phyloP scores from a whole-genome alignment of 2,888 invertebrate species.

The Sesia bembeciformis region DNA sequence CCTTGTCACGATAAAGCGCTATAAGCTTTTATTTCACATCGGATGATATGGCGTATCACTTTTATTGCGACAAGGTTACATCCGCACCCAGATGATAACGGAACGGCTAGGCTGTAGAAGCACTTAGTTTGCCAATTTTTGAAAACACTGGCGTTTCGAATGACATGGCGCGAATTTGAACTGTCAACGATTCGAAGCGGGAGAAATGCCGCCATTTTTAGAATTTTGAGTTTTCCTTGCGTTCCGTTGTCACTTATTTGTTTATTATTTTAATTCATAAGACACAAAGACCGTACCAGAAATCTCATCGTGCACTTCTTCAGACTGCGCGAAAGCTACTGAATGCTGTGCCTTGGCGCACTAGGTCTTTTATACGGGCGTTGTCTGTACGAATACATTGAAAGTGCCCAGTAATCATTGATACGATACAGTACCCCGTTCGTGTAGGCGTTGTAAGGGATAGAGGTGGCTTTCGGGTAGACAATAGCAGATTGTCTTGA shows the following conservation, averaged over 20 bases:
- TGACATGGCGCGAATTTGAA: background rate
- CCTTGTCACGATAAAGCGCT: background rate
- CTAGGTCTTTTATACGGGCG: conserved; percentile 52
- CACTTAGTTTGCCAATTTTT: background rate
- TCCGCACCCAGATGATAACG: conserved; percentile 6
- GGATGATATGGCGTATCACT: background rate
- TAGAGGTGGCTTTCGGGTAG: background rate
- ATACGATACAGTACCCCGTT: background rate
- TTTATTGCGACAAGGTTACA: conserved; percentile 7
- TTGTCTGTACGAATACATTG: conserved; percentile 33
- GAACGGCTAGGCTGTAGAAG: conserved; percentile 1
- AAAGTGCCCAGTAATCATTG: conserved; percentile 40
- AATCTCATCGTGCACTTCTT: conserved; percentile 73
- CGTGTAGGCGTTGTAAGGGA: background rate
- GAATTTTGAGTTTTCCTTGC: conserved; percentile 1
- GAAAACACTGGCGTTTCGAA: background rate
- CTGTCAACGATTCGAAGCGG: background rate
- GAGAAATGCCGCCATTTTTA: background rate
- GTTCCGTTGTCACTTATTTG: conserved; percentile 7
- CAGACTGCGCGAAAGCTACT: conserved; percentile 70
- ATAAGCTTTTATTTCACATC: background rate
- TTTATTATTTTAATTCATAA: conserved; percentile 9
- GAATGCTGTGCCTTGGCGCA: conserved; percentile 40
- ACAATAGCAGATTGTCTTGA: background rate
- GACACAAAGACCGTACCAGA: conserved; percentile 44